phyloP scores from a whole-genome alignment of 2,888 invertebrate genomes.

The Coremacera marginata region DNA sequence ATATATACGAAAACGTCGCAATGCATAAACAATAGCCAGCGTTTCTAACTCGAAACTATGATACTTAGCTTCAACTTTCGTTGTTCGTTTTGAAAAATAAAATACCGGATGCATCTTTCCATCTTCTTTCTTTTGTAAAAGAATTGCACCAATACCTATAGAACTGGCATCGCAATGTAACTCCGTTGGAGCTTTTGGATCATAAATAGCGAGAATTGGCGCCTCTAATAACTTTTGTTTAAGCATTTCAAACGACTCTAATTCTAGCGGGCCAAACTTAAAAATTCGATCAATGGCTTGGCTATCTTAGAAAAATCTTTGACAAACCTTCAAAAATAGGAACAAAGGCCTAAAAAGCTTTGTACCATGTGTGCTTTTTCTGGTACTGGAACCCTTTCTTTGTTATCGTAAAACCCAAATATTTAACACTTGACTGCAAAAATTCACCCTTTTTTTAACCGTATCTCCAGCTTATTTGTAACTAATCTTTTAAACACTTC shows the following conservation, averaged over 20 bases:
- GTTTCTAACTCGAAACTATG: conserved; percentile 53
- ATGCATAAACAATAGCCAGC: not conserved
- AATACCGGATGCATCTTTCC: conserved; percentile 55
- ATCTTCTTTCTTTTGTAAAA: conserved; percentile 57
- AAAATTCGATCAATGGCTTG: conserved; percentile 40
- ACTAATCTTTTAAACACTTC: conserved; percentile 43
- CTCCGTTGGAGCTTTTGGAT: conserved; percentile 56
- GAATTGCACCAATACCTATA: conserved; percentile 56
- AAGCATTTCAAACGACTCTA: conserved; percentile 39
- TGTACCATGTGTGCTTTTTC: conserved; percentile 29
- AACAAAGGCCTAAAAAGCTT: conserved; percentile 38
- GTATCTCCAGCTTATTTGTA: not conserved
- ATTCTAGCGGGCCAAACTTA: conserved; percentile 38
- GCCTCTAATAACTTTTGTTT: conserved; percentile 35
- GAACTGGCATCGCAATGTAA: conserved; percentile 61
- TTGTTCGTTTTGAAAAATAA: conserved; percentile 58
- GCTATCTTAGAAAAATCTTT: conserved; percentile 41
- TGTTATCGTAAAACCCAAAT: conserved; percentile 47
- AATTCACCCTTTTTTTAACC: conserved; percentile 31
- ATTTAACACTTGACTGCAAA: conserved; percentile 44
- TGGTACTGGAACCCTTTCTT: conserved; percentile 27
- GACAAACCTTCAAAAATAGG: conserved; percentile 44
- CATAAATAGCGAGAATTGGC: conserved; percentile 49
- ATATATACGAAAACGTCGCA: not conserved
- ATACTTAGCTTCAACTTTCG: conserved; percentile 49